Conservation (phyloP, 2,797 vertebrate genomes). For the Rachycentron canadum region DNA sequence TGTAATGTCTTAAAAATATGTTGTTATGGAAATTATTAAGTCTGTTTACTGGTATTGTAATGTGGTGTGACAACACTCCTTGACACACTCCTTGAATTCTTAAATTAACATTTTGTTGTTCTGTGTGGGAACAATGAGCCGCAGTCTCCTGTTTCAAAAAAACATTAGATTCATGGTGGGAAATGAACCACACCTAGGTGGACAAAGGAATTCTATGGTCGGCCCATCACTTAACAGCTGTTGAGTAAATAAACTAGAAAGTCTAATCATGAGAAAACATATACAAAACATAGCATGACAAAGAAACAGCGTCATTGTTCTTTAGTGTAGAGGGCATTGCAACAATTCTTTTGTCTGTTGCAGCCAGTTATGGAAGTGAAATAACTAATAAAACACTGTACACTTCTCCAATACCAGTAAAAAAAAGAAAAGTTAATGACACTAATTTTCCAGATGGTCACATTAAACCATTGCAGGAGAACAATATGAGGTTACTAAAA, state of each 20-base stretch:
- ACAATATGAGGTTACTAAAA: too few relatives aligned
- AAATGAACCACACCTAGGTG: constrained; percentile 73
- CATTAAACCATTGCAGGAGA: too few relatives aligned
- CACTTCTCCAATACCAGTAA: background rate
- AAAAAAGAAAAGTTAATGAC: too few relatives aligned
- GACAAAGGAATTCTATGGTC: constrained; percentile 64
- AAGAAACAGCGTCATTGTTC: constrained; percentile 10
- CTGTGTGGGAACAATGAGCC: constrained; percentile 63
- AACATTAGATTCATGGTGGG: constrained; percentile 71
- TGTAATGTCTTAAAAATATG: constrained; percentile 15
- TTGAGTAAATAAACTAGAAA: constrained; percentile 68
- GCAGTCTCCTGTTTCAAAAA: constrained; percentile 65
- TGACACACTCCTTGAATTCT: constrained; percentile 53
- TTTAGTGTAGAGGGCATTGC: background rate
- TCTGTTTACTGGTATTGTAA: constrained; percentile 24
- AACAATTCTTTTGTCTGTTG: background rate
- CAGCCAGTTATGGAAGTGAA: constrained; percentile 3
- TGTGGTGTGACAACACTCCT: background rate
- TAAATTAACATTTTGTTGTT: constrained; percentile 53
- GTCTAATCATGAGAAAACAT: constrained; percentile 42
- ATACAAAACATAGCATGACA: constrained; percentile 17
- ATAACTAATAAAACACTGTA: background rate
- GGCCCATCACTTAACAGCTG: constrained; percentile 60
- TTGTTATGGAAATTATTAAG: background rate
- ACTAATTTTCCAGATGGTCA: too few relatives aligned